phyloP scores from a whole-genome alignment of 2,797 vertebrate species.

The Neosalanx taihuensis region DNA sequence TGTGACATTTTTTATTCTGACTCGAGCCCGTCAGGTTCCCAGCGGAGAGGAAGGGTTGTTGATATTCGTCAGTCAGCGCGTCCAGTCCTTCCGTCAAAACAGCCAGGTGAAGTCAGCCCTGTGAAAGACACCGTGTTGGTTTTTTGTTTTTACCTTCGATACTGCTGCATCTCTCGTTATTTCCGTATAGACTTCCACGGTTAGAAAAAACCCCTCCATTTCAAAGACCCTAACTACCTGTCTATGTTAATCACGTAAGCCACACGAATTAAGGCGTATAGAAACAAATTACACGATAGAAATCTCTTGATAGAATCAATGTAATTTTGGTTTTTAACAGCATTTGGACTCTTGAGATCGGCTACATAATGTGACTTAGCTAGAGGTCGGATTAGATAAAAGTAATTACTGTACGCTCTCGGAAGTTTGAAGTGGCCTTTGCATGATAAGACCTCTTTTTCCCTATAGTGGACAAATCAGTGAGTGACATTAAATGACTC shows the following conservation, averaged over 20 bases:
- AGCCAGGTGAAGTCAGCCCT: slow-evolving; percentile 38
- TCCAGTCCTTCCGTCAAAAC: slow-evolving; percentile 43
- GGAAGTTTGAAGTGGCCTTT: not conserved
- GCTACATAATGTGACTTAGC: slow-evolving; percentile 5
- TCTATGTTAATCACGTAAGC: too few relatives aligned
- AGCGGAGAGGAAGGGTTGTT: slow-evolving; percentile 46
- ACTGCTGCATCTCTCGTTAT: not conserved
- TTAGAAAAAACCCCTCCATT: too few relatives aligned
- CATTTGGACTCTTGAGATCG: slow-evolving; percentile 12
- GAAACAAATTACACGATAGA: slow-evolving; percentile 10
- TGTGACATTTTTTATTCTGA: slow-evolving; percentile 50
- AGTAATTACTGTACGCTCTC: not conserved
- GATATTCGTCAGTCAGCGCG: slow-evolving; percentile 52
- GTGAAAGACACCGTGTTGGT: slow-evolving; percentile 15
- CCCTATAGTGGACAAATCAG: slow-evolving; percentile 21
- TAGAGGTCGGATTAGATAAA: slow-evolving; percentile 12
- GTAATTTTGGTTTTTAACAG: slow-evolving; percentile 17
- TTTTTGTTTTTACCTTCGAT: not conserved
- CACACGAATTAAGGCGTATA: not conserved
- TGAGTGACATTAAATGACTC: slow-evolving; percentile 14
- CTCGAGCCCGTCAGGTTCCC: slow-evolving; percentile 43
- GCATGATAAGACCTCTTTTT: slow-evolving; percentile 5
- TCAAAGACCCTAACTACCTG: too few relatives aligned
- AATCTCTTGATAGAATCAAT: slow-evolving; percentile 31
- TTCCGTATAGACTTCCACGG: too few relatives aligned